A percentile compares a stretch with the other conserved stretches of the same genome.
phyloP scores from a whole-genome alignment of 1,140 invertebrate species.

The Doryteuthis pealeii region DNA sequence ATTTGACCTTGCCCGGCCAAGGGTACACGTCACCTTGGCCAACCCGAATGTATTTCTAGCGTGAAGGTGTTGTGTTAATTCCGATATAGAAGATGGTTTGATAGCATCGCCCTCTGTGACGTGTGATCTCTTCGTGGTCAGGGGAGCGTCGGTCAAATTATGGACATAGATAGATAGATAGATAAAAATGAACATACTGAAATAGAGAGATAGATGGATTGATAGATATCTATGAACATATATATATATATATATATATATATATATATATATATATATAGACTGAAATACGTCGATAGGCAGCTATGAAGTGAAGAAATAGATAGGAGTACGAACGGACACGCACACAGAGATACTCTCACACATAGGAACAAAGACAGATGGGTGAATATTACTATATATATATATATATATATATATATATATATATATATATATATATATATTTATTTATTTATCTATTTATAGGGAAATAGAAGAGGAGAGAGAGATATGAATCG shows the following conservation, averaged over 20 bases:
- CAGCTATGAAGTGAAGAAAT: not conserved
- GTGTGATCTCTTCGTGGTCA: no score
- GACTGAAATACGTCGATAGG: not conserved
- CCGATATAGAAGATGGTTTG: no score
- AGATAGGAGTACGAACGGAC: not conserved
- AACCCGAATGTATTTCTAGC: no score
- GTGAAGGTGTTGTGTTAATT: no score
- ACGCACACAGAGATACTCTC: not conserved
- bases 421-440: slow-evolving; percentile 10
- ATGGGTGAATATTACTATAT: no score
- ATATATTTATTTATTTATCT: not conserved
- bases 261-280: not conserved
- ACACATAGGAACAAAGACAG: no score
- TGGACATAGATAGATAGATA: not conserved
- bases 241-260: not conserved
- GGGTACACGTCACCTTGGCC: no score
- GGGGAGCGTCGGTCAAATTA: no score
- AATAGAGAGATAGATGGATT: not conserved
- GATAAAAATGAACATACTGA: not conserved
- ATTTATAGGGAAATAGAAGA: no score
- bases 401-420: slow-evolving; percentile 6
- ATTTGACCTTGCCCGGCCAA: no score
- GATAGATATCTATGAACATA: not conserved
- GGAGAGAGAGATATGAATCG: no score
- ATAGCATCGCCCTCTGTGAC: no score